Percentiles rank a stretch among this genome's conserved stretches.
Conservation (phyloP, 2,113 vertebrate genomes). For the Channa argus region DNA sequence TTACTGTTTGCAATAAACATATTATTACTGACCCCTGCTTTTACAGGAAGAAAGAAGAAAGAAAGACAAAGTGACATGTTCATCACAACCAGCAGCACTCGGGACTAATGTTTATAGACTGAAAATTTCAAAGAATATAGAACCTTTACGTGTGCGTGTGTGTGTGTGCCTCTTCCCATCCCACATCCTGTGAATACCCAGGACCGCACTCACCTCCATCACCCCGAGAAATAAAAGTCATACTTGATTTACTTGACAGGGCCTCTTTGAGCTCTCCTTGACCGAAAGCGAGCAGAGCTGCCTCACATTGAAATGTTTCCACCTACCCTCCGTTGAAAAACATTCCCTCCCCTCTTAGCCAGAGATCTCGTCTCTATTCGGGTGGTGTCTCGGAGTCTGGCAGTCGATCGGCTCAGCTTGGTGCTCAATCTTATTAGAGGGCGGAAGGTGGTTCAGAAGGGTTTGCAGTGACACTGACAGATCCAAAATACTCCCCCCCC, state of each 20-base stretch:
- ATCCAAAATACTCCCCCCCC: slow-evolving; percentile 46
- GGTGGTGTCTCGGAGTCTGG: slow-evolving; percentile 63
- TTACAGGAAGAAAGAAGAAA: not conserved
- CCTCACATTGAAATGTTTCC: slow-evolving; percentile 55
- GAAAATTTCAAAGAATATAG: not conserved
- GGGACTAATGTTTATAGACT: not conserved
- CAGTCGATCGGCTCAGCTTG: slow-evolving; percentile 69
- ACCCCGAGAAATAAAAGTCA: slow-evolving; percentile 82
- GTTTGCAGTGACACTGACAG: slow-evolving; percentile 60
- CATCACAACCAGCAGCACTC: not conserved
- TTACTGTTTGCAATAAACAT: not conserved
- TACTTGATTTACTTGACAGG: slow-evolving; percentile 80
- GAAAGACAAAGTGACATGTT: not conserved
- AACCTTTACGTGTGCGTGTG: not conserved
- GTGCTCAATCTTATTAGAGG: slow-evolving; percentile 76
- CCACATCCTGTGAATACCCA: slow-evolving; percentile 49
- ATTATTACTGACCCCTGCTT: not conserved
- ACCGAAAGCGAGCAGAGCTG: slow-evolving; percentile 37
- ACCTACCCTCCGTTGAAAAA: slow-evolving; percentile 53
- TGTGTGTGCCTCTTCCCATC: slow-evolving; percentile 9
- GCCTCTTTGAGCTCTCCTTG: slow-evolving; percentile 77
- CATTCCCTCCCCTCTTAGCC: slow-evolving; percentile 2
- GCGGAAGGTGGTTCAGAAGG: slow-evolving; percentile 64
- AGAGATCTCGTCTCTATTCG: slow-evolving; percentile 61
- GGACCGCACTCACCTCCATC: slow-evolving; percentile 58